Base-by-base conservation (phyloP, 2,888 invertebrate genomes). In the Caenorhabditis sp. region DNA sequence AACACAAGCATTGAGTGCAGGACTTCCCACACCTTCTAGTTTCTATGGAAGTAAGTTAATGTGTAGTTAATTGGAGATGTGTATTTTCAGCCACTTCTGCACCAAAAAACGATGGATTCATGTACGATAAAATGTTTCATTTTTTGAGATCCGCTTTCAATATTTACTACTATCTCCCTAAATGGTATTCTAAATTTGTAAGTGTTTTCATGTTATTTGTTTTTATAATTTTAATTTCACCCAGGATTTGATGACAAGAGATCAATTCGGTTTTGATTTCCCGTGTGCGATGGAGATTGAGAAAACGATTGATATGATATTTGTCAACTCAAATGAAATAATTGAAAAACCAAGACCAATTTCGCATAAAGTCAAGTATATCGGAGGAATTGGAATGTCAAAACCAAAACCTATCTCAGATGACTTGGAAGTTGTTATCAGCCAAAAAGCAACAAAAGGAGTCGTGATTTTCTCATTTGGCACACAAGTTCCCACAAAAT, bases 241-340 rank as follows among this genome's bases (percentile, higher is more conserved):
- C 24, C 66, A 74, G 74, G 63, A 69, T 21, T 12, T 1, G 10
- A 19, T 75, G 5, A 19, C 64, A 1, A 31, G 31, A 31, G 10
- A 31, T 2, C 31, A 53, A 17, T 75, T 64, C 27, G 75, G 75
- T 1, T 23, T 43, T 10, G 19, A 43, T 0, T 75, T 75, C 27
- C 75, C 75, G 19, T 31, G 21, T 27, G 66, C 61, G 14, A 53
- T 58, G 12, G 67, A 69, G 37, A 57, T 75, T 26, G 65, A 68
- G 23, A 51, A 66, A 27, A 66, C 69, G 19, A 24, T 72, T 14
- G 69, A 71, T 51, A 10, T 77, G 0, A n/a, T 77, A 0, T 74
- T 83, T n/a, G 60, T 80, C 27, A 83, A 83, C 61, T 75, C 77
- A 23, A 69, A 83, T 49, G 84, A 83, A 66, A 60, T 84, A 2